These are phyloP conservation scores for Lichenostomus cassidix DNA, from an alignment of 2,113 vertebrate genomes.

Conservation along the genomic window DNA sequence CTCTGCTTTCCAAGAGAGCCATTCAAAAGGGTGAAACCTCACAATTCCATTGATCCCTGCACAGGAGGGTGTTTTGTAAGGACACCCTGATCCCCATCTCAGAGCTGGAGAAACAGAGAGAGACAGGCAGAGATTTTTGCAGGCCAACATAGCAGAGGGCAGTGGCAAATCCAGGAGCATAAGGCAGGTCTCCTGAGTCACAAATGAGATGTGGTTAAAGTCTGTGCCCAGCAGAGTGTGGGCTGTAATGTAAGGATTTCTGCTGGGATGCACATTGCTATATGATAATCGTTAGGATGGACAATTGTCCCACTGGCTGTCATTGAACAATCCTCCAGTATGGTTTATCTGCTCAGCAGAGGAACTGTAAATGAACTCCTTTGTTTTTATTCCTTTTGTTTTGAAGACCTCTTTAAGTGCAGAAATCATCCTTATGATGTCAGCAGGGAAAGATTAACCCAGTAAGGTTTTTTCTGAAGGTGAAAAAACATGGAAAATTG, in stretches of 20 bases:
- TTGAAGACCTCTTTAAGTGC: neutral
- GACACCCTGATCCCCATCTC: neutral
- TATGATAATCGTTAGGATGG: neutral
- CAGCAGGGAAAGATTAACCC: slow-evolving; percentile 31
- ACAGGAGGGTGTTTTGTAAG: neutral
- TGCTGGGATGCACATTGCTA: neutral
- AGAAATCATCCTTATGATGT: slow-evolving; percentile 19
- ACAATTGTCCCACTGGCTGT: slow-evolving; percentile 28
- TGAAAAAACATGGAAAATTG: slow-evolving; percentile 42
- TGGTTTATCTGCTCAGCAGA: neutral
- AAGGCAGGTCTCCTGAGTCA: neutral
- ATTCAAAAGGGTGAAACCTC: neutral
- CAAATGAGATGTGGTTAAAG: neutral
- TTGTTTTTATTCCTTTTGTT: slow-evolving; percentile 9
- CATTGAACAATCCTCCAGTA: neutral
- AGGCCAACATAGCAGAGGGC: neutral
- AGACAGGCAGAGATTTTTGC: neutral
- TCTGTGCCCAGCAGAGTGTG: neutral
- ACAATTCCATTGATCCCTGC: neutral
- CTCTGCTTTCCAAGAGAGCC: neutral
- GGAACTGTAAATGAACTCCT: slow-evolving; percentile 3
- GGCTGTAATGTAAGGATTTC: neutral
- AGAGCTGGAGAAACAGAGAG: neutral
- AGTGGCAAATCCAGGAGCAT: neutral
- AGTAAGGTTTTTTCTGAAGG: neutral